Percentiles rank a stretch among this genome's conserved stretches.
Conservation (phyloP, 2,113 vertebrate species). For the Pelodiscus sinensis region DNA sequence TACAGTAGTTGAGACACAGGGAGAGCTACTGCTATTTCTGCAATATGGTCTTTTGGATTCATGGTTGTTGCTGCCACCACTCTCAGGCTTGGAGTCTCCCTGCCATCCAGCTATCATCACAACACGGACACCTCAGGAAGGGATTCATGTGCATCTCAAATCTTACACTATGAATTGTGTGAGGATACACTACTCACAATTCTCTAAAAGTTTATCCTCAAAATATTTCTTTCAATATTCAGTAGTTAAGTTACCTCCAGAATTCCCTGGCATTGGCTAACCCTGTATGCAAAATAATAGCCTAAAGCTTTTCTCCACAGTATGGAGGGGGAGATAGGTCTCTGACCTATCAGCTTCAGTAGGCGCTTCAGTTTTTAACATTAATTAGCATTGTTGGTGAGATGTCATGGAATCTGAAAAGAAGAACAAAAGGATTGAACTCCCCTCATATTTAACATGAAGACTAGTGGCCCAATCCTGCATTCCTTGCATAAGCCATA, state of each 20-base stretch:
- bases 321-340: constrained; percentile 2
- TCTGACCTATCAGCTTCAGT: neutral
- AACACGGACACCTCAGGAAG: neutral
- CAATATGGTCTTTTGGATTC: neutral
- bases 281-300: neutral
- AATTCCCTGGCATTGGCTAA: neutral
- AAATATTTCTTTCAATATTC: neutral
- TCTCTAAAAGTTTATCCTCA: neutral
- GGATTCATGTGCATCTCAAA: neutral
- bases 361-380: neutral
- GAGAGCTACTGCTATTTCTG: neutral
- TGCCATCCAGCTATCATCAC: neutral
- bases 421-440: neutral
- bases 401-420: neutral
- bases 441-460: neutral
- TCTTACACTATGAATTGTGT: neutral
- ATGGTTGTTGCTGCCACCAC: neutral
- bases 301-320: neutral
- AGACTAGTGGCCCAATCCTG: neutral
- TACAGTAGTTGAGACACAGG: neutral
- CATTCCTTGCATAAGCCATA: neutral
- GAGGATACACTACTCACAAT: neutral
- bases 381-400: neutral
- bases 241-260: neutral
- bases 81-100: too few relatives aligned